Evolutionary conservation across 2,888 invertebrate genomes (phyloP), one percentile per base, ranked within the genome.

Genomic region (Hypomecis punctinalis): DNA sequence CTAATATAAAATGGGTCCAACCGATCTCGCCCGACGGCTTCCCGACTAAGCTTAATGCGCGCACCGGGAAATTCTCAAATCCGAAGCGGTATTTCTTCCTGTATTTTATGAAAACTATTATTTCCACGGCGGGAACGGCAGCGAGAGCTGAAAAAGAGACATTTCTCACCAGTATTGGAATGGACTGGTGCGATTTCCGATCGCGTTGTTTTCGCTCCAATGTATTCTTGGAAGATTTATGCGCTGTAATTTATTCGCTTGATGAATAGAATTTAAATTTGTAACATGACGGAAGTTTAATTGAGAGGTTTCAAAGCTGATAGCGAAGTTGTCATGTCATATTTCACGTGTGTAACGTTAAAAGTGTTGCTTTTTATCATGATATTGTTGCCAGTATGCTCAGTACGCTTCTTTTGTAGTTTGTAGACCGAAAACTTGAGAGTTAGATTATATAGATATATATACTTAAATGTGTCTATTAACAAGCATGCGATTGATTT

Each of bases 81-180:
- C 52, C 57, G 23, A 13, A 23, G 13, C 61, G 43, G 42, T 45
- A 57, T 53, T 54, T 52, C 46, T 51, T 42, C 35, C 35, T 39
- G 37, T 55, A 61, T 67, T 68, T 65, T 55, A 67, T 57, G 61
- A 65, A 60, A 66, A 58, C 63, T 67, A 64, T 67, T 67, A 68
- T 61, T 69, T 62, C 52, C 52, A 49, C 51, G 64, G 63, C 62
- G 57, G 57, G 39, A 61, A 13, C 61, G 33, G 49, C 45, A 59
- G 35, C 42, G 49, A 8, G 53, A 43, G 45, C n/a, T 11, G 54
- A 43, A 49, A 43, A 42, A n/a, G 46, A 48, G 33, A 13, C 13
- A 37, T 36, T 45, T 39, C 36, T 58, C 63, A 39, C 11, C 42
- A 58, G 23, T 39, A 40, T 48, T 33, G 43, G 47, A 40, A 49